Base-by-base conservation (phyloP, 2,113 vertebrate species). In the Cnemophilus loriae region DNA sequence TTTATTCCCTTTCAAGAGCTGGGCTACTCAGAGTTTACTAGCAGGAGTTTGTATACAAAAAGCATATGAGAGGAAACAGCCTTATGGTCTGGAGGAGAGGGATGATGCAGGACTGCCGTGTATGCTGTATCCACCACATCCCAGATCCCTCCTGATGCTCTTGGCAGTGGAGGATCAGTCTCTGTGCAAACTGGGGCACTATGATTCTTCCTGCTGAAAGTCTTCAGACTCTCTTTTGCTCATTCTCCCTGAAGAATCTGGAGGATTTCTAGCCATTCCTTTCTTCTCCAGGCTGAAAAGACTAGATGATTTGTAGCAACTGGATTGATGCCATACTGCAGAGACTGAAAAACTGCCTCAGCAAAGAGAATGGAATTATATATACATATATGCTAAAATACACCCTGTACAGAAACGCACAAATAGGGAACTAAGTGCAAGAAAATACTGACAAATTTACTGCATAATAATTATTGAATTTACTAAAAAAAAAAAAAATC, bases 91-190 rank as follows among this genome's bases (percentile, higher is more conserved):
- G 64, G 41, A 81, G n/a, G 30, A 42, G 33, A 61, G 11, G 8
- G 16, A 23, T 0, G 0, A 26, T 56, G 47, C 5, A 3, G 52
- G 63, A 47, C 49, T 53, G 22, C 61, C 0, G 0, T 16, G 28
- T 13, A 52, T 75, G 74, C 56, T 61, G 12, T 23, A 23, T 21
- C 33, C 10, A 13, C 24, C 0, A 0, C 22, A n/a, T 73, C 46
- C 67, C 61, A 74, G 7, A 37, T 6, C 13, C 13, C 23, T 60
- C 74, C 37, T 14, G 6, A 37, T 67, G 30, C 26, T 63, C 57
- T 37, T 50, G 67, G 22, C 61, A 57, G 21, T n/a, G 35, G 39
- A 64, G 10, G 44, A 39, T 23, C 42, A n/a, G 27, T 39, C 23
- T 61, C 37, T 6, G 1, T 70, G 52, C 28, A 60, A 61, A 37